Evolutionary conservation across 2,888 invertebrate genomes (phyloP), one percentile per base, ranked within the genome.

Genomic region (Drosophila conformis): DNA sequence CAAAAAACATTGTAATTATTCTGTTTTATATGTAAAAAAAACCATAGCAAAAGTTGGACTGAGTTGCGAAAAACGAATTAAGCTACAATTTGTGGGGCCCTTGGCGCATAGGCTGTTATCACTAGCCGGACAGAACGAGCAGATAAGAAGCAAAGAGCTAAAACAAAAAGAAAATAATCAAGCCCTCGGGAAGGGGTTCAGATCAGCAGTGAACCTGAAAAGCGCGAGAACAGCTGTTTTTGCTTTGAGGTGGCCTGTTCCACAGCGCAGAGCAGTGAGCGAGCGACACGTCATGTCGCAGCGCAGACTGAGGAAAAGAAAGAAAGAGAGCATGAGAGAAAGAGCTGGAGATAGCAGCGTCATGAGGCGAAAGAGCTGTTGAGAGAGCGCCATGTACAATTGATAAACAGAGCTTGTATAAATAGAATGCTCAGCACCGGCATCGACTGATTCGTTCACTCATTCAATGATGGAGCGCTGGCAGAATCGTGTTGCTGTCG

Each of bases 401-500:
- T 54, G 79, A 74, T 74, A 79, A 76, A 56, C 54, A 51, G 13
- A 21, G 13, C 13, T 21, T 46, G 21, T 64, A 69, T 69, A 79
- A 75, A 61, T 42, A 69, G 36, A 25, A 11, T 18, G 25, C 13
- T 29, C 29, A 13, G 33, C 6, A 25, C 18, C 52, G 25, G 13
- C n/a, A 56, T 42, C 25, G 15, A 27, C n/a, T 51, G 58, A 46
- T 42, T 51, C 53, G 18, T 36, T 63, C 33, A 35, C 18, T 36
- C 18, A 53, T 53, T 29, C 21, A 15, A 66, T 48, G 11, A 92
- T 92, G 92, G 90, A 92, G 56, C 92, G 92, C 67, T 92, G 92
- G 92, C 79, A 85, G 5, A 95, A 94, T 68, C 94, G 94, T 82
- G 94, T 95, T 0, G 95, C 95, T 0, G 94, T 95, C 21, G 95